Percentiles rank a stretch among this genome's conserved stretches.
These are phyloP conservation scores for Porites divaricata DNA, from an alignment of 92 coral and sea anemone genomes.

Conservation along the genomic window DNA sequence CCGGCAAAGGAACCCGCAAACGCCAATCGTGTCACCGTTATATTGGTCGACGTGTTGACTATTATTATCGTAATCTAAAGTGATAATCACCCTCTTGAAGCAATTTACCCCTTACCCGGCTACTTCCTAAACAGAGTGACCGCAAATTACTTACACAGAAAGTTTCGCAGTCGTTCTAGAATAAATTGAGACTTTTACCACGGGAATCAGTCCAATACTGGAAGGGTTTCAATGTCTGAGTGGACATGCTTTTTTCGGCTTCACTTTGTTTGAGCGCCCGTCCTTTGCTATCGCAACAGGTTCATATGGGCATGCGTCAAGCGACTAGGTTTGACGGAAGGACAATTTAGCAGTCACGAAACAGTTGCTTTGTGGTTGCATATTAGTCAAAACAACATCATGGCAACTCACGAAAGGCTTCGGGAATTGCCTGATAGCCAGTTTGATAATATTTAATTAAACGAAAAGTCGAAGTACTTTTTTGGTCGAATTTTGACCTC, in stretches of 20 bases:
- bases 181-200: slow-evolving; percentile 30
- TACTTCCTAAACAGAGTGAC: slow-evolving; percentile 42
- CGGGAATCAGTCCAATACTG: slow-evolving; percentile 41
- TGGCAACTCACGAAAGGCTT: slow-evolving; percentile 45
- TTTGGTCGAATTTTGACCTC: background rate
- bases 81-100: slow-evolving; percentile 59
- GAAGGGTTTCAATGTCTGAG: slow-evolving; percentile 24
- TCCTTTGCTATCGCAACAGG: slow-evolving; percentile 39
- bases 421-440: background rate
- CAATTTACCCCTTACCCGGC: slow-evolving; percentile 53
- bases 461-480: background rate
- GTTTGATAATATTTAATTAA: background rate
- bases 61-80: slow-evolving; percentile 47
- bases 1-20: slow-evolving; percentile 35
- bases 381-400: slow-evolving; percentile 40
- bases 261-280: slow-evolving; percentile 29
- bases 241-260: slow-evolving; percentile 30
- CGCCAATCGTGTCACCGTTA: slow-evolving; percentile 33
- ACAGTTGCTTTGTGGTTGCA: slow-evolving; percentile 37
- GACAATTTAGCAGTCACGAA: slow-evolving; percentile 54
- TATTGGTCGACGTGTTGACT: slow-evolving; percentile 36
- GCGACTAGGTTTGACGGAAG: slow-evolving; percentile 39
- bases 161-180: slow-evolving; percentile 28
- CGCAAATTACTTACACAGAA: slow-evolving; percentile 42
- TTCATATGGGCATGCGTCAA: slow-evolving; percentile 43